Evolutionary conservation across 2,113 vertebrate genomes (phyloP).

Genomic region (Astur gentilis): DNA sequence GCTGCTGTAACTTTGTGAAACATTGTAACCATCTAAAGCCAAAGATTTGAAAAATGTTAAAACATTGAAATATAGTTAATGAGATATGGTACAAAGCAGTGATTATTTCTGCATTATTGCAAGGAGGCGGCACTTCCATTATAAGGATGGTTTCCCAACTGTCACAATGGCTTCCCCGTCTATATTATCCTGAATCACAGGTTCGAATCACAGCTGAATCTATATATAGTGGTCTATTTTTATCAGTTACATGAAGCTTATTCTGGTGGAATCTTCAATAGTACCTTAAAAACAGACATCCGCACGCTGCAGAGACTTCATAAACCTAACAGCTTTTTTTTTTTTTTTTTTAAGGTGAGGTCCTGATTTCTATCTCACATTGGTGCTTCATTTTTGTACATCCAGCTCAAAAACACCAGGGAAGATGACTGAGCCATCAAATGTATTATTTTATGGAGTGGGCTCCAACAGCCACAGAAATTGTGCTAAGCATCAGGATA

Average conservation of each 20-base stretch:
- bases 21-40: background rate
- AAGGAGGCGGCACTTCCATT: background rate
- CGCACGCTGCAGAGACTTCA: background rate
- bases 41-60: slow-evolving; percentile 10
- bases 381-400: background rate
- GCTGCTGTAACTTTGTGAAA: background rate
- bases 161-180: background rate
- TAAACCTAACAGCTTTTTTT: background rate
- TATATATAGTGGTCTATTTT: background rate
- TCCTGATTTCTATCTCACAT: background rate
- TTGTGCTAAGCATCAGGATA: background rate
- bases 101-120: slow-evolving; percentile 8
- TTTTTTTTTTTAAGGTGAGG: background rate
- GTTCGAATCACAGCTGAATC: background rate
- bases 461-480: background rate
- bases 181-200: background rate
- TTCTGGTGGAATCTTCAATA: background rate
- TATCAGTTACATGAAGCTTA: background rate
- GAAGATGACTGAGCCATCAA: background rate
- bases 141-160: background rate
- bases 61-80: slow-evolving; percentile 10
- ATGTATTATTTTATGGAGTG: background rate
- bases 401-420: background rate
- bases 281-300: background rate
- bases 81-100: background rate